phyloP scores from a whole-genome alignment of 2,113 vertebrate genomes.

The Gambusia holbrooki region DNA sequence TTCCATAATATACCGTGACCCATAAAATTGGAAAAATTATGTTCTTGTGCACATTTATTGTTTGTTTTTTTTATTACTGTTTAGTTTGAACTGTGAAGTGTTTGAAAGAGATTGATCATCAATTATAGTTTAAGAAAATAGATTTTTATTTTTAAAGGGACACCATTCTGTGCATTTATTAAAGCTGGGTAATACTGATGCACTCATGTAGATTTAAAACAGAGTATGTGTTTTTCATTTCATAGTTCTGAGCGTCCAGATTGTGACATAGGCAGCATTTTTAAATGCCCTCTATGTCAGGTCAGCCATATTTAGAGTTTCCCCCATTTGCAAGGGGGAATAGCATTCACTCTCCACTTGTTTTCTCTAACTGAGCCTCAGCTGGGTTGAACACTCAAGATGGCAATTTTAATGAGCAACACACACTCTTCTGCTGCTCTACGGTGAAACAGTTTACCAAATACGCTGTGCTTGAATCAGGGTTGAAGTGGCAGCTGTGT shows the following conservation, averaged over 20 bases:
- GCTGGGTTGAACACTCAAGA: constrained; percentile 40
- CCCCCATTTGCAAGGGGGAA: constrained; percentile 44
- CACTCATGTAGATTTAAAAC: not conserved
- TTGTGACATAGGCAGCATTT: not conserved
- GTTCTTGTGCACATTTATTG: not conserved
- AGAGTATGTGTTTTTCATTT: not conserved
- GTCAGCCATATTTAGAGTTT: constrained; percentile 59
- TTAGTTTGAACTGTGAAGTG: not conserved
- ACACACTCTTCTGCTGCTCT: constrained; percentile 2
- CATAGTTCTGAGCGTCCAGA: not conserved
- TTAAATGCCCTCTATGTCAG: constrained; percentile 67
- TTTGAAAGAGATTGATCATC: not conserved
- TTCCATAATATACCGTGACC: not conserved
- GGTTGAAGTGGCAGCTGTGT: constrained; percentile 15
- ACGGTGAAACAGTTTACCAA: constrained; percentile 1
- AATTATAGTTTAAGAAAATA: not conserved
- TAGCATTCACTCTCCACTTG: constrained; percentile 32
- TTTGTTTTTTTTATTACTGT: not conserved
- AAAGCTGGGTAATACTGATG: not conserved
- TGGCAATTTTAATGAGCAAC: constrained; percentile 35
- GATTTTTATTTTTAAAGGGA: not conserved
- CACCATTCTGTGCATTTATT: not conserved
- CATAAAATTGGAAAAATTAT: not conserved
- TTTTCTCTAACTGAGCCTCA: not conserved
- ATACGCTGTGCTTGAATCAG: not conserved